Evolutionary conservation across 2,888 invertebrate genomes (phyloP).

Genomic region (Hofmannophila pseudospretella): DNA sequence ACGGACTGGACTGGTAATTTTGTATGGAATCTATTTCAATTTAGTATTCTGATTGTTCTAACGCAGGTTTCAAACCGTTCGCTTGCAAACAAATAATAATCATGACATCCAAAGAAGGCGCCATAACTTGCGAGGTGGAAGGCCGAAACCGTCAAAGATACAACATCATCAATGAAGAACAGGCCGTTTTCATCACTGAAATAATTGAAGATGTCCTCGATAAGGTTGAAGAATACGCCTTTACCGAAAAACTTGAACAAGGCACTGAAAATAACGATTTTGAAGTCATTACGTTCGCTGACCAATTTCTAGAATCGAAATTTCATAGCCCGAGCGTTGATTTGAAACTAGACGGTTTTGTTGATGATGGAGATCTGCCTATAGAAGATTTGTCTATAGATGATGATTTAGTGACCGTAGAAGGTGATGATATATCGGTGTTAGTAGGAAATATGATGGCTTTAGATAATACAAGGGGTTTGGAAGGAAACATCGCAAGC

Average conservation of each 20-base stretch:
- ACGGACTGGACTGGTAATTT: too few species aligned
- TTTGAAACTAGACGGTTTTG: constrained; percentile 31
- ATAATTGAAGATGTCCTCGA: constrained; percentile 44
- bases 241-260: constrained; percentile 16
- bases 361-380: too few species aligned
- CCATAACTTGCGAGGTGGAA: constrained; percentile 36
- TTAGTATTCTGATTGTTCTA: too few species aligned
- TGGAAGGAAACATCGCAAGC: too few species aligned
- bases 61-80: constrained; percentile 61
- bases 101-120: constrained; percentile 46
- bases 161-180: constrained; percentile 19
- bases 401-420: constrained; percentile 15
- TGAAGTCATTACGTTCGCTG: constrained; percentile 44
- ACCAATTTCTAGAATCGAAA: constrained; percentile 21
- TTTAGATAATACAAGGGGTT: too few species aligned
- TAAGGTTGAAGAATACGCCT: constrained; percentile 39
- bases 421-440: constrained; percentile 4
- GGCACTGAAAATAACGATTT: constrained; percentile 39
- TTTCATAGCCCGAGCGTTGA: constrained; percentile 16
- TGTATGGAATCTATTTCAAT: too few species aligned
- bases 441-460: too few species aligned
- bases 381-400: constrained; percentile 19
- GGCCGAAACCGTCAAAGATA: neutral
- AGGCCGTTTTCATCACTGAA: constrained; percentile 27
- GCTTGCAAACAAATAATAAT: constrained; percentile 58